Evolutionary conservation across 1,140 invertebrate genomes (phyloP), one percentile per base, ranked within the genome.

Genomic region (Achroia grisella): DNA sequence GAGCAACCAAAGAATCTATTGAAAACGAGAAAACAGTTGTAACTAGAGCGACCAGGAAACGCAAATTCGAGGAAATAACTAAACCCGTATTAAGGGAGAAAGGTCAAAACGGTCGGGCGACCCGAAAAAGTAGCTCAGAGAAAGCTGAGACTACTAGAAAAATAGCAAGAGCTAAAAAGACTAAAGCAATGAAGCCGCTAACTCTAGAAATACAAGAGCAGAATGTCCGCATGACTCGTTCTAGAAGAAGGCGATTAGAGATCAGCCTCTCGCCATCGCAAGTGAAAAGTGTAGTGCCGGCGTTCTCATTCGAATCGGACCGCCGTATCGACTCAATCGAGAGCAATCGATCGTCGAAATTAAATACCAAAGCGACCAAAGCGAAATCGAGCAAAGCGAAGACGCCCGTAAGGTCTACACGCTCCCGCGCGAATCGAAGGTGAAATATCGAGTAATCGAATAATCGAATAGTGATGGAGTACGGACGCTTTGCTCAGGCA

Each of bases 81-180:
- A 84, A 81, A 45, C 80, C 77, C 0, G 72, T 81, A 0, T 35
- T 84, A 0, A 61, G 80, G 10, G 80, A 84, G 37, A 84, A 81
- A 31, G 76, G 74, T 4, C 80, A 84, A 40, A 84, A 81, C 41
- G 64, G 71, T 4, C 48, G 66, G 2, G 40, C 66, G 4, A 63
- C 68, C 3, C 53, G 51, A 2, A 74, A 74, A 37, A 65, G 42
- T 5, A 69, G 51, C 33, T 23, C 17, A 23, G 17, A 23, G 17
- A 48, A 54, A 10, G 41, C 43, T 8, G 62, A 63, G 6, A 15
- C 11, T 13, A 60, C 47, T 12, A 55, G 77, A 4, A 84, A 76
- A 50, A 52, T 75, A 1, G 54, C 58, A 0, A 62, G 52, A 39
- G 61, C 73, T 8, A 80, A 66, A 31, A 61, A 58, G 17, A 47